Conservation (phyloP, 2,797 vertebrate genomes). For the Diceros bicornis region DNA sequence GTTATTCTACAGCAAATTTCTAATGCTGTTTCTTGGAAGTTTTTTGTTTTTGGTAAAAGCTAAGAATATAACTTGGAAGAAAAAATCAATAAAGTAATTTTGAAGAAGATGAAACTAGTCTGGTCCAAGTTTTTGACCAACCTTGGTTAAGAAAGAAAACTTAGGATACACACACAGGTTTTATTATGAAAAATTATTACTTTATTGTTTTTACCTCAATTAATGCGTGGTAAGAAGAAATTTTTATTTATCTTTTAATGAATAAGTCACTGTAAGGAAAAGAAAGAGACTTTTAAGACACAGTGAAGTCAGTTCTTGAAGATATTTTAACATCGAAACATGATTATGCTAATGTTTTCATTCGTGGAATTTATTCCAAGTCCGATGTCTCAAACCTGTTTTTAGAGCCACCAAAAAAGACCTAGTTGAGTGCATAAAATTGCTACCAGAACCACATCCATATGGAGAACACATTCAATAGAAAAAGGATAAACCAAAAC, state of each 20-base stretch:
- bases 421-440: background rate
- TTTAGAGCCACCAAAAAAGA: background rate
- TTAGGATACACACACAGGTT: background rate
- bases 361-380: background rate
- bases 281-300: background rate
- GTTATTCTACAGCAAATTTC: too few relatives aligned
- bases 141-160: background rate
- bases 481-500: background rate
- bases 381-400: background rate
- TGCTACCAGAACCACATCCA: background rate
- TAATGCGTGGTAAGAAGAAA: background rate
- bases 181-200: background rate
- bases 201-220: background rate
- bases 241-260: background rate
- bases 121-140: background rate
- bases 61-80: background rate
- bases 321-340: background rate
- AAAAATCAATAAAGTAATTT: background rate
- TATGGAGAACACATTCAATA: background rate
- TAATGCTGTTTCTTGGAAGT: background rate
- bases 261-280: background rate
- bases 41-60: constrained; percentile 1
- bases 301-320: background rate
- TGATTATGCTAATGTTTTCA: background rate
- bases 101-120: background rate